phyloP scores from a whole-genome alignment of 2,113 vertebrate species.

The Melanostigma gelatinosum region DNA sequence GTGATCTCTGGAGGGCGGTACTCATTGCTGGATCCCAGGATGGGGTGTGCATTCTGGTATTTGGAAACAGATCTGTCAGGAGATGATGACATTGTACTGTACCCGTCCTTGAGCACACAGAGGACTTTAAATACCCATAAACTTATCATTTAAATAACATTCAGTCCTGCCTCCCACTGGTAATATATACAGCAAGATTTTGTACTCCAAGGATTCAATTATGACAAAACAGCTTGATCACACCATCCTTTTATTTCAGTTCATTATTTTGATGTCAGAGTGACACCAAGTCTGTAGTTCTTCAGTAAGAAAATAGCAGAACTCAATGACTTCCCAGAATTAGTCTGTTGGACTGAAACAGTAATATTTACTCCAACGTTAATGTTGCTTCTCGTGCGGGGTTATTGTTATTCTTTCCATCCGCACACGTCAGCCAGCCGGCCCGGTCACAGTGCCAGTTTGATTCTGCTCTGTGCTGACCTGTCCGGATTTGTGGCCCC shows the following conservation, averaged over 20 bases:
- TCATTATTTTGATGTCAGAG: neutral
- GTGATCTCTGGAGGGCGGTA: neutral
- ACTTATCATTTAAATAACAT: neutral
- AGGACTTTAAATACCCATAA: neutral
- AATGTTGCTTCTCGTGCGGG: conserved; percentile 24
- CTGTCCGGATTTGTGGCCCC: conserved; percentile 30
- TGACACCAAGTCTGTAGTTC: neutral
- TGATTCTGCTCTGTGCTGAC: conserved; percentile 48
- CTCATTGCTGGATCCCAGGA: neutral
- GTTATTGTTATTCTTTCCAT: conserved; percentile 54
- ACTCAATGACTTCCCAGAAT: conserved; percentile 26
- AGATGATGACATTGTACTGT: neutral
- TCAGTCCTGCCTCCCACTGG: too few relatives aligned
- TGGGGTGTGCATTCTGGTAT: neutral
- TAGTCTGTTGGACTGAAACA: conserved; percentile 2
- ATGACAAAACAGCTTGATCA: neutral
- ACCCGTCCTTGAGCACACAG: neutral
- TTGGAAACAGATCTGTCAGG: neutral
- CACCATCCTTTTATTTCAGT: neutral
- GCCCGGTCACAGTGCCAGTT: conserved; percentile 15
- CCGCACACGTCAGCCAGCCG: conserved; percentile 37
- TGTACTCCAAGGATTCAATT: neutral
- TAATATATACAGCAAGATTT: neutral
- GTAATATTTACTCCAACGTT: conserved; percentile 26
- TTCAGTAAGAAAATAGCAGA: neutral